Conservation (phyloP, 2,113 vertebrate genomes). For the Lamprologus ornatipinnis region DNA sequence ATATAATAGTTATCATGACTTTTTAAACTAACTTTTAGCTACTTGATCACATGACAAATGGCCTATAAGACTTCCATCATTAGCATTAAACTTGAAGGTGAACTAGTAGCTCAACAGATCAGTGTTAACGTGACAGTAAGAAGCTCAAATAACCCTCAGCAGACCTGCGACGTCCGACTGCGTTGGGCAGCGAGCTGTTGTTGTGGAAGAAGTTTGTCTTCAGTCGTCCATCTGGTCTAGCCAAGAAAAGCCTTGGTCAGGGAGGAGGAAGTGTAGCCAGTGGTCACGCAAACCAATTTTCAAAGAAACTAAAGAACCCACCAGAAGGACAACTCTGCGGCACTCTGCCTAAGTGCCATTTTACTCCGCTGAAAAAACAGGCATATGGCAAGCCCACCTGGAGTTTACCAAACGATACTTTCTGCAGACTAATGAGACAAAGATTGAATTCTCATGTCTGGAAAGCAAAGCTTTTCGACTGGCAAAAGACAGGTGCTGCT, state of each 20-base stretch:
- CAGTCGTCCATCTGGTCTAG: not conserved
- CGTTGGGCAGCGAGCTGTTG: not conserved
- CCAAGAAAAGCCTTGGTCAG: not conserved
- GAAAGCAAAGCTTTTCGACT: not conserved
- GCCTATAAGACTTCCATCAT: not conserved
- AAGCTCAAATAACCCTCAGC: not conserved
- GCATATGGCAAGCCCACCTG: constrained; percentile 31
- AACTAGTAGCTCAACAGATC: not conserved
- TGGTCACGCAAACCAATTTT: not conserved
- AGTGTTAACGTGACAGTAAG: not conserved
- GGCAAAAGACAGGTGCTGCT: constrained; percentile 6
- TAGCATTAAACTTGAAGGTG: not conserved
- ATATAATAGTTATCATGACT: not conserved
- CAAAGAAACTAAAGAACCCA: not conserved
- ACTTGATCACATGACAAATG: not conserved
- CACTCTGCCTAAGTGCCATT: not conserved
- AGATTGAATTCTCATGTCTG: not conserved
- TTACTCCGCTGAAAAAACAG: not conserved
- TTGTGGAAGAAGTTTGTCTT: not conserved
- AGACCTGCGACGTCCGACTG: not conserved
- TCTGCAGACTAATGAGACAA: constrained; percentile 12
- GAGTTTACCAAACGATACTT: constrained; percentile 10
- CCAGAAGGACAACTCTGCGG: not conserved
- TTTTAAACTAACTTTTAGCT: fast-evolving
- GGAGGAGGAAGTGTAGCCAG: not conserved